Evolutionary conservation across 2,888 invertebrate species (phyloP).

Genomic region (Parnassius mnemosyne): DNA sequence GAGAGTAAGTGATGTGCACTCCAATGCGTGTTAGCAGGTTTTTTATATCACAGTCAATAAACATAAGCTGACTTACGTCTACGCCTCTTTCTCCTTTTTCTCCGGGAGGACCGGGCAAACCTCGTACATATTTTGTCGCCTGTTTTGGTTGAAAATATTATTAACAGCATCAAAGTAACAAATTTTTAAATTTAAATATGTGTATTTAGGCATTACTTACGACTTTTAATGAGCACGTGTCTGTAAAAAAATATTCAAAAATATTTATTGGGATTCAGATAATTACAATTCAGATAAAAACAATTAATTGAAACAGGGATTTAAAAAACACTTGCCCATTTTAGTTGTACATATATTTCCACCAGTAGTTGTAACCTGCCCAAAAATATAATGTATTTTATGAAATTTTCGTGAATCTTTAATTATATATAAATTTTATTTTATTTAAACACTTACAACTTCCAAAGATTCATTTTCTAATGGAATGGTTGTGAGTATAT

Average conservation of each 20-base stretch:
- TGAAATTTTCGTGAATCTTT: not conserved
- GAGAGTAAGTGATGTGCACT: too few relatives aligned
- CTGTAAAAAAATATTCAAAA: too few relatives aligned
- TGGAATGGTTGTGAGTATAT: too few relatives aligned
- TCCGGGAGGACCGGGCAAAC: slow-evolving; percentile 6
- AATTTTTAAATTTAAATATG: not conserved
- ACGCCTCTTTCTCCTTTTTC: slow-evolving; percentile 11
- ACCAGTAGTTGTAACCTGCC: not conserved
- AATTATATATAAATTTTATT: too few relatives aligned
- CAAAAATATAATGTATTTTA: not conserved
- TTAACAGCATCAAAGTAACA: not conserved
- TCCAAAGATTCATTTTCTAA: too few relatives aligned
- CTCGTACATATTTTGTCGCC: slow-evolving; percentile 11
- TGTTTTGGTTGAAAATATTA: not conserved
- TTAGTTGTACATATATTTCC: slow-evolving; percentile 3
- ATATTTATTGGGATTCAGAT: too few relatives aligned
- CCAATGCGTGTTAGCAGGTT: too few relatives aligned
- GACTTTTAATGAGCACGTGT: slow-evolving; percentile 11
- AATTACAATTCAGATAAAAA: not conserved
- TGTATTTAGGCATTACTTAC: not conserved
- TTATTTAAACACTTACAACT: too few relatives aligned
- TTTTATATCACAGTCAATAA: too few relatives aligned
- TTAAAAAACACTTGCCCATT: not conserved
- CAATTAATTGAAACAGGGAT: not conserved
- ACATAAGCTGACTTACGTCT: not conserved